phyloP scores from a whole-genome alignment of 2,113 vertebrate species.

The Solea senegalensis region DNA sequence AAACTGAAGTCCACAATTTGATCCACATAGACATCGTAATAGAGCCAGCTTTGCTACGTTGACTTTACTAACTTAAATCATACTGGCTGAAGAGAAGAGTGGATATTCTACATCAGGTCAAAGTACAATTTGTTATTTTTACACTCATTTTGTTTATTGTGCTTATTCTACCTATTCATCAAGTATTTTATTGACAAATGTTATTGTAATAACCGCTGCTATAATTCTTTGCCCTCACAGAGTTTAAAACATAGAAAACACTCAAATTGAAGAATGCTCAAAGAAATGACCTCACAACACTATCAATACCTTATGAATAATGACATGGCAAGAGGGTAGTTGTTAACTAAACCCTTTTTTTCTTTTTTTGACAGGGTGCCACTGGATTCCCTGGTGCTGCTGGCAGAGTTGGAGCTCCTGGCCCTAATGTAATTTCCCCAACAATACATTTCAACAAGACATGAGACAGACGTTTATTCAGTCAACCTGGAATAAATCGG shows the following conservation, averaged over 20 bases:
- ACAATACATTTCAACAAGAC: background rate
- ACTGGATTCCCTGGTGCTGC: constrained; percentile 97
- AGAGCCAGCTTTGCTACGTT: too few species aligned
- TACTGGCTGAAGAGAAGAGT: too few species aligned
- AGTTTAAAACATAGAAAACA: too few species aligned
- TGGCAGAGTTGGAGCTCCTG: constrained; percentile 94
- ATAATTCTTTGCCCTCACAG: background rate
- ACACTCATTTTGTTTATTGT: too few species aligned
- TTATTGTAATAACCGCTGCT: background rate
- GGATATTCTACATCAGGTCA: too few species aligned
- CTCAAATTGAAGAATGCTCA: background rate
- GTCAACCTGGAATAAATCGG: background rate
- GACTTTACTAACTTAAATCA: too few species aligned
- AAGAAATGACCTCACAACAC: background rate
- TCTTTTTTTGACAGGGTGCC: constrained; percentile 83
- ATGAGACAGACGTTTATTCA: background rate
- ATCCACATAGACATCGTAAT: too few species aligned
- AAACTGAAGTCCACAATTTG: too few species aligned
- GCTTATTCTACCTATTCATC: too few species aligned
- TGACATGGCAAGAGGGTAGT: background rate
- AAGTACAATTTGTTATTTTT: too few species aligned
- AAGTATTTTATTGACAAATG: background rate
- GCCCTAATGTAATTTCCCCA: constrained; percentile 86
- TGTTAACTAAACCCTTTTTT: background rate
- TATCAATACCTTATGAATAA: background rate